Evolutionary conservation across 2,797 vertebrate species (phyloP).

Genomic region (Parauchenoglanis ngamensis): DNA sequence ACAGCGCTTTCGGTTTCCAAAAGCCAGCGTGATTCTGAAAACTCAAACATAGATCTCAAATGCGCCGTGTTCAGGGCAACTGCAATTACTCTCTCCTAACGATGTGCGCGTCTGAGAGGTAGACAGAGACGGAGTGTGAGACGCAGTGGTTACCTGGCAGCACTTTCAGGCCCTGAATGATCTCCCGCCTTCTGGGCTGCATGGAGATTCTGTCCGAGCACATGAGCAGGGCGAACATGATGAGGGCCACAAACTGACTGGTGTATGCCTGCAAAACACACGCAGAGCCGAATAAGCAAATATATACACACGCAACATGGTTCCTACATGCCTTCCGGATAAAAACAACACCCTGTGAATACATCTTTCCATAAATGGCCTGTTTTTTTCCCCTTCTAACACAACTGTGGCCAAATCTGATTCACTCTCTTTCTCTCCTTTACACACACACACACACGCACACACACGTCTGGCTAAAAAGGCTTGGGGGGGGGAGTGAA

Average conservation of each 20-base stretch:
- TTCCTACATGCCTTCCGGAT: not conserved
- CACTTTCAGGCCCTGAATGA: conserved; percentile 87
- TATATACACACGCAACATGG: conserved; percentile 2
- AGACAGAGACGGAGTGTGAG: not conserved
- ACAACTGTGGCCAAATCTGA: not conserved
- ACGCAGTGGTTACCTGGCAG: conserved; percentile 82
- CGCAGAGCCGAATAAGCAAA: conserved; percentile 8
- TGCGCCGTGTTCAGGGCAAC: not conserved
- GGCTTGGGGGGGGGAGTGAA: not conserved
- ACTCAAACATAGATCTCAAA: conserved; percentile 1
- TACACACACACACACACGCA: not conserved
- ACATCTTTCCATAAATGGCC: not conserved
- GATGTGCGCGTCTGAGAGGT: not conserved
- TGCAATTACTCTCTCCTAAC: not conserved
- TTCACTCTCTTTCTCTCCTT: not conserved
- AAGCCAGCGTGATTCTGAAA: not conserved
- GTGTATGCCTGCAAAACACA: conserved; percentile 87
- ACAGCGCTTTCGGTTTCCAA: not conserved
- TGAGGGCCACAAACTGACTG: conserved; percentile 95
- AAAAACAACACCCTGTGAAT: not conserved
- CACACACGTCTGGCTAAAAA: not conserved
- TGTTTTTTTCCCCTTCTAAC: not conserved
- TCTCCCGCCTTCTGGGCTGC: conserved; percentile 93
- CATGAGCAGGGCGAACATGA: conserved; percentile 98
- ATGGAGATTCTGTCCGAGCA: conserved; percentile 96